Base-by-base conservation (phyloP, 2,888 invertebrate species). In the Thecophora atra region DNA sequence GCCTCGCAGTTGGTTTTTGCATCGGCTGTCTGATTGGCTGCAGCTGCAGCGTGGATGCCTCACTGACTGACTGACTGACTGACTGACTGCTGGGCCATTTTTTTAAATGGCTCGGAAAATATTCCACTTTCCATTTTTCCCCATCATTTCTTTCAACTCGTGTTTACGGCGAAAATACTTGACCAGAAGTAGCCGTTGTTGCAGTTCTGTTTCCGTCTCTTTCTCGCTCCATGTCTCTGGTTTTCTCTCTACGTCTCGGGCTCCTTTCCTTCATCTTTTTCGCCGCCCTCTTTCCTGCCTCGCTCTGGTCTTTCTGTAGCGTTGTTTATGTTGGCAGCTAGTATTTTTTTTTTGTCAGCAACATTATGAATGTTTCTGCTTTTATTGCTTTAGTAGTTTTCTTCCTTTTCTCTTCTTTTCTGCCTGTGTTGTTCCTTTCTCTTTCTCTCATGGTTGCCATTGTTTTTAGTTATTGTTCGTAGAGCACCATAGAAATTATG, bases 91-190 rank as follows among this genome's bases (percentile, higher is more conserved):
- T 11, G 26, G 58, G 28, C 13, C 58, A 26, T 54, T 68, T 56
- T 62, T 60, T 69, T 70, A 42, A 70, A 70, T 70, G 63, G 70
- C 37, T 70, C 51, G 70, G 70, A 70, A 62, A 70, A 70, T 70
- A 62, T 70, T 70, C 62, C 47, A 70, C 70, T 70, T 70, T 63
- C 52, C 26, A 28, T 62, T 63, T 62, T 60, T 70, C 24, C 8
- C 60, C 24, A 28, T 69, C 24, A 24, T 13, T 58, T 69, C 15
- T 19, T 58, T 19, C 51, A n/a, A 21, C 24, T 70, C 54, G 15
- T n/a, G 8, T 52, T 13, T 42, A 54, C 19, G 26, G 13, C 30
- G 52, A 44, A 44, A 44, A 37, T 51, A 21, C 52, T 63, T 70
- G 63, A 37, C 13, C 63, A 69, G 62, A 44, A 21, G 58, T 5